Percentiles rank a stretch among this genome's conserved stretches.
Conservation (phyloP, 1,140 invertebrate genomes). For the Anoplophora glabripennis region DNA sequence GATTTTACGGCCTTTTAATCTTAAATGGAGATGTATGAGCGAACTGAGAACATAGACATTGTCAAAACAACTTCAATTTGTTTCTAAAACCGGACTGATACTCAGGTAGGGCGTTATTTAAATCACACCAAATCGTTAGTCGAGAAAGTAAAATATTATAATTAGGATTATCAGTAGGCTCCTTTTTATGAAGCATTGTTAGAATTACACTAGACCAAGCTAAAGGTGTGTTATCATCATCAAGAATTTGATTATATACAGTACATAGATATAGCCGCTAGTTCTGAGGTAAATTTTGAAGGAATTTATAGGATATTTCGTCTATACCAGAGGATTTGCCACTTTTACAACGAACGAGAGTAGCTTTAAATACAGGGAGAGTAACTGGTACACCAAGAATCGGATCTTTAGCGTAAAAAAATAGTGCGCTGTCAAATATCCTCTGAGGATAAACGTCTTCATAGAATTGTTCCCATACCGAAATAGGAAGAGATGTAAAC, state of each 20-base stretch:
- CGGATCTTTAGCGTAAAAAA: too few species aligned
- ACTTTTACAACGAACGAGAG: too few species aligned
- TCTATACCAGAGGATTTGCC: not conserved
- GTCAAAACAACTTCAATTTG: not conserved
- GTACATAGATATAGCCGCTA: not conserved
- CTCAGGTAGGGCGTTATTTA: not conserved
- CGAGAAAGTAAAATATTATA: too few species aligned
- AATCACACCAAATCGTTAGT: not conserved
- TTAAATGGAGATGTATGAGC: not conserved
- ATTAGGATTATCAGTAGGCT: not conserved
- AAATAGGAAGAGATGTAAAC: too few species aligned
- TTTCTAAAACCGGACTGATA: constrained; percentile 1
- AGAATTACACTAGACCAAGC: not conserved
- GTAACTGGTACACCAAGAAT: too few species aligned
- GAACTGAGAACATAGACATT: constrained; percentile 1
- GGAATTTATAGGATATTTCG: not conserved
- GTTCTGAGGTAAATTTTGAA: not conserved
- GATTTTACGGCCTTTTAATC: not conserved
- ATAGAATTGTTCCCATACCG: too few species aligned
- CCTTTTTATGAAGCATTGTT: constrained; percentile 2
- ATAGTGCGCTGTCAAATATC: too few species aligned
- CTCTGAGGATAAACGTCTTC: too few species aligned
- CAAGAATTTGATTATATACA: not conserved
- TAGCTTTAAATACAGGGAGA: too few species aligned
- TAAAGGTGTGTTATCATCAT: not conserved